Conservation (phyloP, 2,797 vertebrate genomes). For the Anniella stebbinsi region DNA sequence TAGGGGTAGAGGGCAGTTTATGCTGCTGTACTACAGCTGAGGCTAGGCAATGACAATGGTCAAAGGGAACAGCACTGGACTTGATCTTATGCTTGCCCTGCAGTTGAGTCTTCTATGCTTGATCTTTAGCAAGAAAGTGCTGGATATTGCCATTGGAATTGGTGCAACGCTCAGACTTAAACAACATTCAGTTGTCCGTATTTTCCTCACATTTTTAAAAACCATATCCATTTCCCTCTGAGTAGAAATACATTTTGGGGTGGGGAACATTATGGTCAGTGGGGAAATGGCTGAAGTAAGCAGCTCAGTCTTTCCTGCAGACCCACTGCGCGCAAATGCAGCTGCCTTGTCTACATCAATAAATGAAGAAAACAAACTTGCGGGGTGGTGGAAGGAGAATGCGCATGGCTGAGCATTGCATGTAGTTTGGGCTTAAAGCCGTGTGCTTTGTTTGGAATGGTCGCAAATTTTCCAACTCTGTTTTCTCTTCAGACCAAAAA, state of each 20-base stretch:
- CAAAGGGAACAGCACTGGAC: no score
- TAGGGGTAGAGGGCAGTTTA: no score
- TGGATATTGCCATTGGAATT: no score
- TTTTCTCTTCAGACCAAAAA: slow-evolving; percentile 28
- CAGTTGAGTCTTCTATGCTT: background rate
- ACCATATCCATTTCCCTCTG: no score
- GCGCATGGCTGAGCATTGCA: background rate
- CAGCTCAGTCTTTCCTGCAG: no score
- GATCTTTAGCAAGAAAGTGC: background rate
- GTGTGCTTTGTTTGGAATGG: slow-evolving; percentile 29
- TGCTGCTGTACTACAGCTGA: no score
- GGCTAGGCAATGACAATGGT: no score
- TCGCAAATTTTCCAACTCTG: background rate
- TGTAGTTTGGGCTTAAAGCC: slow-evolving; percentile 24
- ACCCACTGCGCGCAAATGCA: background rate
- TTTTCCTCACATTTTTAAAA: no score
- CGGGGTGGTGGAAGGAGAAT: background rate
- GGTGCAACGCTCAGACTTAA: no score
- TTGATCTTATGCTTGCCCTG: no score
- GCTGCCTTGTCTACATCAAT: background rate
- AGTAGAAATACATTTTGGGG: background rate
- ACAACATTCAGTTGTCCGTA: no score
- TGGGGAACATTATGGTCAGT: background rate
- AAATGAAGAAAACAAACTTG: background rate
- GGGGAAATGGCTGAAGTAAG: background rate